Conservation (phyloP, 2,888 invertebrate genomes). For the Conchocele bisecta region DNA sequence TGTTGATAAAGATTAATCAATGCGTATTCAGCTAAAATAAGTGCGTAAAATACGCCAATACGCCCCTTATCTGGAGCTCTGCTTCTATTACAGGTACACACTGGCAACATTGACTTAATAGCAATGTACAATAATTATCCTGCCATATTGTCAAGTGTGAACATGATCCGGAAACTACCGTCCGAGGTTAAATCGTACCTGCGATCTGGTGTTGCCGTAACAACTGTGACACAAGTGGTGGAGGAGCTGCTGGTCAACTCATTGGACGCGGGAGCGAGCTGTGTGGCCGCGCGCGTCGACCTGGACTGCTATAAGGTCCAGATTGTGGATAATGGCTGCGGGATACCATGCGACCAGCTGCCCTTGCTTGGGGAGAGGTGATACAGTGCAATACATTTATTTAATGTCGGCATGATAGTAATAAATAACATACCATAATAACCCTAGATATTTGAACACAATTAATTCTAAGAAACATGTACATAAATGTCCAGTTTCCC, state of each 20-base stretch:
- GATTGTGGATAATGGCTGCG: constrained; percentile 91
- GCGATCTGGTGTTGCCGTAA: constrained; percentile 86
- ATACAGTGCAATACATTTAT: background rate
- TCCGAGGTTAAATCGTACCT: constrained; percentile 84
- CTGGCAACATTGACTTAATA: too few relatives aligned
- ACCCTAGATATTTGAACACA: too few relatives aligned
- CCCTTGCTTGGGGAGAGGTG: constrained; percentile 85
- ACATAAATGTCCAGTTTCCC: background rate
- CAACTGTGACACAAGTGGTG: constrained; percentile 85
- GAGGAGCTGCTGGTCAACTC: constrained; percentile 88
- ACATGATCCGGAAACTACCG: constrained; percentile 74
- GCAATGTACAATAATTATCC: too few relatives aligned
- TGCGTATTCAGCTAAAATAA: too few relatives aligned
- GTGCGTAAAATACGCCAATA: too few relatives aligned
- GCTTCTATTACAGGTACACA: too few relatives aligned
- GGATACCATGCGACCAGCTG: constrained; percentile 86
- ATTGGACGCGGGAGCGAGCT: constrained; percentile 88
- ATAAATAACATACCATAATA: too few relatives aligned
- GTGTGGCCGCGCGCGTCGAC: constrained; percentile 88
- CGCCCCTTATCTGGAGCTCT: too few relatives aligned
- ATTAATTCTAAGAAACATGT: too few relatives aligned
- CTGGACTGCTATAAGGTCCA: constrained; percentile 86
- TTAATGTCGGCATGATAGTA: too few relatives aligned
- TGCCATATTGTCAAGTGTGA: too few relatives aligned
- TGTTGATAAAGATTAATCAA: too few relatives aligned